Evolutionary conservation across 1,140 invertebrate genomes (phyloP).

Genomic region (Zaprionus taronus): DNA sequence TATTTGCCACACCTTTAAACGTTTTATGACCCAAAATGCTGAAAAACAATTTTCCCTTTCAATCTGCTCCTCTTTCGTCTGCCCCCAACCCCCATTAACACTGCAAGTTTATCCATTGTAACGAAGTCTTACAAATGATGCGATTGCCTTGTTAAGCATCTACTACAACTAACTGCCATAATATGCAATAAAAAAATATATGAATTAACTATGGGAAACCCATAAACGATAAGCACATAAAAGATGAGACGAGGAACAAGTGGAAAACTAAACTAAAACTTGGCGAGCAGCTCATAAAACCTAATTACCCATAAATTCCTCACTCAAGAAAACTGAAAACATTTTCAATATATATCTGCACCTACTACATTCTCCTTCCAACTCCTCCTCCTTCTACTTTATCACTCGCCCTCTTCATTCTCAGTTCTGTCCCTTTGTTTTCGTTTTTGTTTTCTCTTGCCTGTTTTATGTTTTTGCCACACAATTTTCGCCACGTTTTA

Average conservation of each 20-base stretch:
- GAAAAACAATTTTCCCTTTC: neutral
- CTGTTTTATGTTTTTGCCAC: neutral
- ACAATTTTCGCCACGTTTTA: constrained; percentile 47
- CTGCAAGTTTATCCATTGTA: neutral
- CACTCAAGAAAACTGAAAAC: constrained; percentile 29
- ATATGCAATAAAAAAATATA: constrained; percentile 64
- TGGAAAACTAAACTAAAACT: constrained; percentile 32
- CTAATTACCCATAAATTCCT: constrained; percentile 61
- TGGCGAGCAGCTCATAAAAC: constrained; percentile 52
- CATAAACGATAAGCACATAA: constrained; percentile 39
- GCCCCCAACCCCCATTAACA: neutral
- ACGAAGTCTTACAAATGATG: constrained; percentile 3
- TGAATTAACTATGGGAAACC: constrained; percentile 32
- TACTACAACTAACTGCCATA: constrained; percentile 59
- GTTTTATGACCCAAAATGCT: constrained; percentile 1
- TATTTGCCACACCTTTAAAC: neutral
- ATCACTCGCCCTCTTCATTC: neutral
- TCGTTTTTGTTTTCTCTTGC: neutral
- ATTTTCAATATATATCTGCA: constrained; percentile 18
- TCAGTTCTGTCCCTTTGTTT: neutral
- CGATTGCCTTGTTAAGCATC: constrained; percentile 38
- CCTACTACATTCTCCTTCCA: neutral
- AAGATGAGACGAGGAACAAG: constrained; percentile 1
- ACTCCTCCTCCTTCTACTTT: neutral
- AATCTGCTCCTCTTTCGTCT: neutral